Evolutionary conservation across 2,888 invertebrate species (phyloP).

Genomic region (Itoplectis maculator): DNA sequence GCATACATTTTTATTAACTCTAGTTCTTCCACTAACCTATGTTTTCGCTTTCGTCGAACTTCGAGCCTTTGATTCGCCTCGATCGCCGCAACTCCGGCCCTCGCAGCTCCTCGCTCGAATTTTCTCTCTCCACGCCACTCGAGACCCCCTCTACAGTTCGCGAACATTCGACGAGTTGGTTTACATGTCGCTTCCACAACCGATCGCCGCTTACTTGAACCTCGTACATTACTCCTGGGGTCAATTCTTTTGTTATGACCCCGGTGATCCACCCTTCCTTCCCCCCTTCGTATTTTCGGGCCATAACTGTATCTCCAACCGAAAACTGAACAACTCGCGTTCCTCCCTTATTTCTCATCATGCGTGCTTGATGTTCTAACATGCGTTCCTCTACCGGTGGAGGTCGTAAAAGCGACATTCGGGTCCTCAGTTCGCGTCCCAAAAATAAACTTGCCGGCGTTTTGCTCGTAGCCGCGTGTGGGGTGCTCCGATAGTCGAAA

Average conservation of each 20-base stretch:
- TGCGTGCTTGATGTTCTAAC: slow-evolving; percentile 35
- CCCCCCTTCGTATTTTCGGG: slow-evolving; percentile 36
- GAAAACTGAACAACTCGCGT: slow-evolving; percentile 11
- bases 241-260: slow-evolving; percentile 8
- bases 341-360: slow-evolving; percentile 45
- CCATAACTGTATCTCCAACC: slow-evolving; percentile 42
- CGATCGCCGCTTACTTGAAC: slow-evolving; percentile 13
- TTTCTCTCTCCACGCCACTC: too few relatives aligned
- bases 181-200: slow-evolving; percentile 40
- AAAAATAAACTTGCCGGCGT: slow-evolving; percentile 56
- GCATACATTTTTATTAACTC: too few relatives aligned
- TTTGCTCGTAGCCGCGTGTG: slow-evolving; percentile 58
- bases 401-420: slow-evolving; percentile 60
- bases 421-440: slow-evolving; percentile 50
- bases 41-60: too few relatives aligned
- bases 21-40: too few relatives aligned
- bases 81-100: too few relatives aligned
- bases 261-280: slow-evolving; percentile 34
- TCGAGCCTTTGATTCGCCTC: too few relatives aligned
- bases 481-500: slow-evolving; percentile 63
- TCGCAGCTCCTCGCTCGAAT: too few relatives aligned
- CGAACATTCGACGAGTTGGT: slow-evolving; percentile 43
- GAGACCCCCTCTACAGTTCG: too few relatives aligned
- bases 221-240: slow-evolving; percentile 19
- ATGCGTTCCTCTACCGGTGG: slow-evolving; percentile 1